Evolutionary conservation across 2,888 invertebrate genomes (phyloP).

Genomic region (Apotomis betuletana): DNA sequence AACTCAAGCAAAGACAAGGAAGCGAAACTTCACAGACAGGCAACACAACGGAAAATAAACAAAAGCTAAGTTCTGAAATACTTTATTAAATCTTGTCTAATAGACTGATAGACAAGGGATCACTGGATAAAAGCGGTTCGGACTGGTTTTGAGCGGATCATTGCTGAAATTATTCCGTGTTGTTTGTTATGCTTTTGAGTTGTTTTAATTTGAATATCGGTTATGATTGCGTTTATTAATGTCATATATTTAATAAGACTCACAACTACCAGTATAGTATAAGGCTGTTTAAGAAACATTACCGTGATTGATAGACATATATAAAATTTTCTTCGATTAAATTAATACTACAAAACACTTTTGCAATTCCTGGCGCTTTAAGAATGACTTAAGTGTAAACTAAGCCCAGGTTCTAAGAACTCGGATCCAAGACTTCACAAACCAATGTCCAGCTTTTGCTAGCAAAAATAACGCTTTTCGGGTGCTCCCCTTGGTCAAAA

Average conservation of each 20-base stretch:
- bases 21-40: conserved; percentile 41
- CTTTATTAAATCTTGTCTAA: conserved; percentile 39
- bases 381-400: no score
- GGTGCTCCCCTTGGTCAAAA: background rate
- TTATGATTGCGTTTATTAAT: background rate
- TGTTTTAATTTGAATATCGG: background rate
- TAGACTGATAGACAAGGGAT: conserved; percentile 38
- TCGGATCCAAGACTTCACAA: no score
- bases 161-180: conserved; percentile 3
- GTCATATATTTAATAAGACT: no score
- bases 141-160: conserved; percentile 10
- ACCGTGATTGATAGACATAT: no score
- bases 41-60: conserved; percentile 39
- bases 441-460: background rate
- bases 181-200: conserved; percentile 5
- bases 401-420: no score
- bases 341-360: no score
- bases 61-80: conserved; percentile 34
- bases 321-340: no score
- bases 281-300: no score
- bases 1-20: conserved; percentile 41
- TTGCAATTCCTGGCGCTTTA: no score
- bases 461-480: background rate
- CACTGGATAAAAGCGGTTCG: conserved; percentile 36
- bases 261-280: no score